These are phyloP conservation scores for Acropora yongei DNA, from an alignment of 64 coral and sea anemone species.

Conservation along the genomic window DNA sequence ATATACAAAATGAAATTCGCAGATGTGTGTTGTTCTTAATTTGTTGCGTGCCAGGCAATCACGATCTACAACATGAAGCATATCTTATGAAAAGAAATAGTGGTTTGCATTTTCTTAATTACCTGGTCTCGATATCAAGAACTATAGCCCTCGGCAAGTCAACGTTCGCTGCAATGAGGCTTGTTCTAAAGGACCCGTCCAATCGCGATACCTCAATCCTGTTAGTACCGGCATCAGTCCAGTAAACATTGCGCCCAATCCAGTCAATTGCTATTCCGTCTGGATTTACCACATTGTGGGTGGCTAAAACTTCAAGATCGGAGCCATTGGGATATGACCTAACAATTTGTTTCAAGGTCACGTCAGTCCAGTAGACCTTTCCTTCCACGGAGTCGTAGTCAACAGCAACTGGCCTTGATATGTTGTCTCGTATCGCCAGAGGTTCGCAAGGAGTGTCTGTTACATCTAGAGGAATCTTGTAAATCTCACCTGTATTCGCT, in stretches of 20 bases:
- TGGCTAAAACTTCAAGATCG: constrained; percentile 44
- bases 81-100: constrained; percentile 12
- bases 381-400: constrained; percentile 55
- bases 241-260: constrained; percentile 72
- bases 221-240: constrained; percentile 64
- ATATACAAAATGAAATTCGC: not conserved
- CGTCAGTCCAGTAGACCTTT: constrained; percentile 76
- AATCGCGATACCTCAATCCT: constrained; percentile 66
- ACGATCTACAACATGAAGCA: not conserved
- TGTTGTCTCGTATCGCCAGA: constrained; percentile 7
- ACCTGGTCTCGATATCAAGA: constrained; percentile 66
- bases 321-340: constrained; percentile 53
- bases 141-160: constrained; percentile 61
- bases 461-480: constrained; percentile 32
- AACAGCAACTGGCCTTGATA: constrained; percentile 42
- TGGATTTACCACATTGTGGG: constrained; percentile 31
- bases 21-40: not conserved
- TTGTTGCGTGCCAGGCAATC: not conserved
- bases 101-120: not conserved
- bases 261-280: constrained; percentile 76
- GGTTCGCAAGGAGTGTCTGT: constrained; percentile 19
- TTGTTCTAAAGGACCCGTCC: constrained; percentile 61
- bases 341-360: not conserved
- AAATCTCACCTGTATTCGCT: constrained; percentile 34
- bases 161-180: constrained; percentile 28